Conservation (phyloP, 2,113 vertebrate genomes). For the Caloenas nicobarica region DNA sequence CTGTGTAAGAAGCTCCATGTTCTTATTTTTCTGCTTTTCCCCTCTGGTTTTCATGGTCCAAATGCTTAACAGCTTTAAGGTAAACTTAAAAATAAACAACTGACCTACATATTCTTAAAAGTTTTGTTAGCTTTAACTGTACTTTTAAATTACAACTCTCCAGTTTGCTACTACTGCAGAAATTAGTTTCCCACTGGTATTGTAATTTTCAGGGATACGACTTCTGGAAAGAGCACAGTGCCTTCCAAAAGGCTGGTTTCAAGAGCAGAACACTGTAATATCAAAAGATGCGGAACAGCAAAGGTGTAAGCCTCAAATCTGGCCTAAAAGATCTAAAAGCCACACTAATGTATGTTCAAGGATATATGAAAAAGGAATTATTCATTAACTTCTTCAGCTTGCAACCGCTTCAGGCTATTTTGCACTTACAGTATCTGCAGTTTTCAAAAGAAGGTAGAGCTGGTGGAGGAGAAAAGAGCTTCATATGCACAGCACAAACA, state of each 20-base stretch:
- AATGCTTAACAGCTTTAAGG: background rate
- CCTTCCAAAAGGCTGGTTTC: slow-evolving; percentile 2
- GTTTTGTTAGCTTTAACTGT: background rate
- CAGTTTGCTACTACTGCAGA: background rate
- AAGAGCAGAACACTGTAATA: background rate
- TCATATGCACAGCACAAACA: slow-evolving; percentile 23
- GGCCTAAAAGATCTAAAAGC: slow-evolving; percentile 23
- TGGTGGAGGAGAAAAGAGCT: background rate
- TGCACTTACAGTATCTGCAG: background rate
- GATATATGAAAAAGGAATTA: slow-evolving; percentile 35
- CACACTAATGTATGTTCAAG: slow-evolving; percentile 29
- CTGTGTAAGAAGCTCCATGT: background rate
- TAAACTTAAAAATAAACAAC: background rate
- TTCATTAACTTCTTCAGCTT: slow-evolving; percentile 60
- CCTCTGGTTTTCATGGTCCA: background rate
- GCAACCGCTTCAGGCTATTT: slow-evolving; percentile 26
- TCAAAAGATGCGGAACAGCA: slow-evolving; percentile 15
- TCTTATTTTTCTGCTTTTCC: background rate
- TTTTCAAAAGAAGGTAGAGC: slow-evolving; percentile 50
- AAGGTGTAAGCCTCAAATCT: slow-evolving; percentile 7
- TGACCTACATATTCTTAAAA: background rate
- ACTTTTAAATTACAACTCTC: slow-evolving; percentile 1
- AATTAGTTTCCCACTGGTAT: background rate
- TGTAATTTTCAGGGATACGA: background rate
- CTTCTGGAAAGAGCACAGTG: background rate